phyloP scores from a whole-genome alignment of 1,140 invertebrate genomes.

The Chironomus tepperi region DNA sequence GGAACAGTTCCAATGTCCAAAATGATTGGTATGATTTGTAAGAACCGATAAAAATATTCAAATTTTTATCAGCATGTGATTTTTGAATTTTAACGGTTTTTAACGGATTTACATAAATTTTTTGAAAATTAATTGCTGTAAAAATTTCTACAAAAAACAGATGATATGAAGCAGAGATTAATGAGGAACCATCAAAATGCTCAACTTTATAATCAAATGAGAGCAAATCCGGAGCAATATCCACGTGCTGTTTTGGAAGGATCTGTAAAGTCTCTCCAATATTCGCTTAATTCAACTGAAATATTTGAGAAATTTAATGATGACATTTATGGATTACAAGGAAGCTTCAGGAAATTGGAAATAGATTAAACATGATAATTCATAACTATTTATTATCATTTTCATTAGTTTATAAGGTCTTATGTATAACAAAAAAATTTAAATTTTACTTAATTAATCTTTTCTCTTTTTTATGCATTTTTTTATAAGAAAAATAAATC shows the following conservation, averaged over 20 bases:
- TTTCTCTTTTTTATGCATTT: no score
- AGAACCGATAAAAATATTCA: no score
- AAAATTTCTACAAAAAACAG: no score
- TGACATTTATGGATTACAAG: constrained; percentile 43
- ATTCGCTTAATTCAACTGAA: constrained; percentile 32
- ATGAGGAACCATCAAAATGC: constrained; percentile 39
- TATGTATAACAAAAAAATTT: no score
- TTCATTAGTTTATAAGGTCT: no score
- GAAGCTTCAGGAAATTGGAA: constrained; percentile 50
- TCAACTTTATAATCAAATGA: constrained; percentile 46
- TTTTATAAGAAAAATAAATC: no score
- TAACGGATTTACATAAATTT: no score
- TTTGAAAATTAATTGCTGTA: no score
- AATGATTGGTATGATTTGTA: constrained; percentile 60
- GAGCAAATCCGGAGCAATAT: constrained; percentile 28
- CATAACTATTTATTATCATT: background rate
- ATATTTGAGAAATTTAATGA: constrained; percentile 36
- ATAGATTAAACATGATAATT: constrained; percentile 41
- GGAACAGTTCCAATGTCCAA: constrained; percentile 69
- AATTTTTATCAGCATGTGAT: no score
- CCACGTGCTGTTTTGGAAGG: background rate
- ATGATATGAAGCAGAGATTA: no score
- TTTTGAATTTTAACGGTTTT: no score
- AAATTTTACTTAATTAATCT: no score
- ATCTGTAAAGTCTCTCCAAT: background rate